phyloP scores from a whole-genome alignment of 2,797 vertebrate species.

The Oophaga sylvatica region DNA sequence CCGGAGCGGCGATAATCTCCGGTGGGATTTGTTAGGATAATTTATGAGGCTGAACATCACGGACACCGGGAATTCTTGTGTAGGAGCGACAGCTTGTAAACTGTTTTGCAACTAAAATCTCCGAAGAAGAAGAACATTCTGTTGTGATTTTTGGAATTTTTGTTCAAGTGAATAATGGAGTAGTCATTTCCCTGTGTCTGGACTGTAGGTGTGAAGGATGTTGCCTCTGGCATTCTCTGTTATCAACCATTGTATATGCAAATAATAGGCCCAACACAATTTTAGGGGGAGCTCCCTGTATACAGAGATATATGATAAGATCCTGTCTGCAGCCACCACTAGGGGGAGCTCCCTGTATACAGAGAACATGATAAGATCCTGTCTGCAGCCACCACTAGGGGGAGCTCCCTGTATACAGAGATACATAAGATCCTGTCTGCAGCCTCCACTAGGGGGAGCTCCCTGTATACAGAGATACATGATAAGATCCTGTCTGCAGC shows the following conservation, averaged over 20 bases:
- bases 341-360: too few species aligned
- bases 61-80: slow-evolving; percentile 30
- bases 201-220: neutral
- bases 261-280: neutral
- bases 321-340: neutral
- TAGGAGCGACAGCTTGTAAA: slow-evolving; percentile 21
- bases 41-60: slow-evolving; percentile 17
- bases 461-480: too few species aligned
- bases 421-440: too few species aligned
- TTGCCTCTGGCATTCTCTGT: neutral
- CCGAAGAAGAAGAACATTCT: neutral
- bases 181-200: neutral
- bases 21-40: slow-evolving; percentile 15
- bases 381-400: neutral
- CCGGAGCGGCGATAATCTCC: neutral
- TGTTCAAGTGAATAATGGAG: slow-evolving; percentile 17
- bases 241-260: neutral
- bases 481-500: neutral
- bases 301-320: too few species aligned
- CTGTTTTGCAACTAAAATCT: neutral
- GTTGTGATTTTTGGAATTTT: slow-evolving; percentile 35
- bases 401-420: too few species aligned
- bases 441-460: too few species aligned
- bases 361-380: too few species aligned
- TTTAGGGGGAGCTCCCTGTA: too few species aligned